Base-by-base conservation (phyloP, 1,140 invertebrate genomes). In the Lucilia sericata region DNA sequence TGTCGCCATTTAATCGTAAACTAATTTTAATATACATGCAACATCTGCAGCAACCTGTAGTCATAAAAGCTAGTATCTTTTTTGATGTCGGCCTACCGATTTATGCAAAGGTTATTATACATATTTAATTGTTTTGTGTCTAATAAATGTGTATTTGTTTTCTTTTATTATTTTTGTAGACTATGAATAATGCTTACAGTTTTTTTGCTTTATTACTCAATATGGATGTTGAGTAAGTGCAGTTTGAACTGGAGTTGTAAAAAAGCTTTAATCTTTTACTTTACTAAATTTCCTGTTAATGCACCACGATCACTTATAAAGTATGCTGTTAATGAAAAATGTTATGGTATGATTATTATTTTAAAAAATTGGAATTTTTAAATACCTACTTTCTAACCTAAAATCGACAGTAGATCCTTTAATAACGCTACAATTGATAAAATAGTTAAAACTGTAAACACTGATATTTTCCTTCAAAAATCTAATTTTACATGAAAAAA, bases 151-250 rank as follows among this genome's bases (percentile, higher is more conserved):
- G 51, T 25, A 2, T 82, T 51, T 51, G 2, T 55, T 55, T 12
- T 55, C 14, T 55, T 10, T 12, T 55, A 42, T 42, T 74, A 8
- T 74, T 47, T 88, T 9, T n/a, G n/a, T 84, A 89, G 88, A 85
- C 84, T 25, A 87, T 88, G 12, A 89, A 90, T 70, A 90, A 90
- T 84, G 85, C 89, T 8, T 90, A 90, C 65, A 90, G 89, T 30
- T 89, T 90, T 30, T 86, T 89, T 60, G 89, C 89, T 9, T 84
- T 90, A 0, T 34, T 90, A 3, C 82, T 90, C 2, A 90, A 90
- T 86, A 86, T 89, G 36, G 87, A 88, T 17, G 4, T 2, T 25
- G 30, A 82, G 2, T 47, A 30, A 2, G 3, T 17, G 21, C 2
- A 1, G 19, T 12, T 25, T 21, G 7, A 3, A 70, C 1, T 21